Conservation (phyloP, 2,888 invertebrate species). For the Cantharis nigra region DNA sequence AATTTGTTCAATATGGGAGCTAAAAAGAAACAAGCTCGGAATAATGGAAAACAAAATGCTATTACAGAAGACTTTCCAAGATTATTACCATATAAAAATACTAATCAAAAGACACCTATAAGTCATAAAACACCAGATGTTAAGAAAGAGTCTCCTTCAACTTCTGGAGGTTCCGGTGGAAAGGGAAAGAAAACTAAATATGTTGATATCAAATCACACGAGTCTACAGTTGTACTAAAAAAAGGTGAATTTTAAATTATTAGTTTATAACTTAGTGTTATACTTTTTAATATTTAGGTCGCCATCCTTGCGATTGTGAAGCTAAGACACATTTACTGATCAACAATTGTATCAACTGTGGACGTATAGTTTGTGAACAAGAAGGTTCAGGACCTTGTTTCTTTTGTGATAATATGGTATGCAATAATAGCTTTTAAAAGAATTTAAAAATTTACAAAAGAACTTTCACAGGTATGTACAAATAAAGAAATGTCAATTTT, state of each 20-base stretch:
- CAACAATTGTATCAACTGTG: constrained; percentile 93
- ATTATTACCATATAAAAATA: not conserved
- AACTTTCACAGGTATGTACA: constrained; percentile 65
- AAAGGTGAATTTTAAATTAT: constrained; percentile 46
- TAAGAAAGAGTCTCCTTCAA: constrained; percentile 18
- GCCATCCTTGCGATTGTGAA: constrained; percentile 90
- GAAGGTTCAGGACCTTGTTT: constrained; percentile 97
- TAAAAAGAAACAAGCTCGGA: not conserved
- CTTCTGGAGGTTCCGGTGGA: constrained; percentile 37
- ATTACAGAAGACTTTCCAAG: constrained; percentile 2
- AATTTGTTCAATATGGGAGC: constrained; percentile 40
- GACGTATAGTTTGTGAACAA: constrained; percentile 91
- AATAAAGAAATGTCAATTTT: constrained; percentile 72
- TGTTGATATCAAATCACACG: constrained; percentile 74
- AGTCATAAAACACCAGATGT: constrained; percentile 24
- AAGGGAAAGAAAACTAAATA: constrained; percentile 72
- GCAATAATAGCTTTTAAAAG: not conserved
- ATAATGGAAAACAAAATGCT: not conserved
- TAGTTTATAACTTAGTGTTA: not conserved
- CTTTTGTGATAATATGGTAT: constrained; percentile 85
- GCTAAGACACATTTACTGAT: constrained; percentile 87
- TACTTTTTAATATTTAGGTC: constrained; percentile 60
- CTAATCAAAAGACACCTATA: not conserved
- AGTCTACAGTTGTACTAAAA: constrained; percentile 58
- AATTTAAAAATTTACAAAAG: not conserved